Conservation (phyloP, 2,113 vertebrate species). For the Coryphaenoides rupestris region DNA sequence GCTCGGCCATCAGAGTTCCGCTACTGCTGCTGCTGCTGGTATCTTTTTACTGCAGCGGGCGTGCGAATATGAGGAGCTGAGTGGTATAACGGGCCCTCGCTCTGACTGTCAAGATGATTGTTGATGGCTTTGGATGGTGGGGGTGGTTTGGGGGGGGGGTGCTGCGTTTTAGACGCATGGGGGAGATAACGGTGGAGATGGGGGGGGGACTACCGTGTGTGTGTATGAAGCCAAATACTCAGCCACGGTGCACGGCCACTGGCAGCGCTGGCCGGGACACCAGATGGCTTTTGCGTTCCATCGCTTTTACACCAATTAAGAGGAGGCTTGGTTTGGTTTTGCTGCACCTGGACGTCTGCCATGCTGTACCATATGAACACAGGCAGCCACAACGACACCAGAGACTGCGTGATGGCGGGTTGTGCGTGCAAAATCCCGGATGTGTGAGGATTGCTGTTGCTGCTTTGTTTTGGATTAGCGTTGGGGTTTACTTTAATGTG, state of each 20-base stretch:
- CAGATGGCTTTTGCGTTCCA: slow-evolving; percentile 43
- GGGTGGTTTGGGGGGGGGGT: too few species aligned
- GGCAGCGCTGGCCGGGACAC: slow-evolving; percentile 38
- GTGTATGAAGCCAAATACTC: slow-evolving; percentile 46
- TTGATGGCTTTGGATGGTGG: slow-evolving; percentile 28
- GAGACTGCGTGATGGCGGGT: neutral
- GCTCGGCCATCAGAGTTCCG: slow-evolving; percentile 22
- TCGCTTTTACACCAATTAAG: neutral
- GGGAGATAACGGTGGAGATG: too few species aligned
- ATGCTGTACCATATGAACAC: too few species aligned
- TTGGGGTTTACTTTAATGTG: neutral
- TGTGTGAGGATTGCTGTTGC: neutral
- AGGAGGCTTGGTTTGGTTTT: too few species aligned
- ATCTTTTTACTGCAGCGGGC: slow-evolving; percentile 40
- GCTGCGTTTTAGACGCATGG: too few species aligned
- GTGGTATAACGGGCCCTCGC: slow-evolving; percentile 35
- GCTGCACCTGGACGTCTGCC: too few species aligned
- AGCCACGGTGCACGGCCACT: slow-evolving; percentile 32
- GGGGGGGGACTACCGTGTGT: slow-evolving; percentile 29
- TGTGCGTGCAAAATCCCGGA: neutral
- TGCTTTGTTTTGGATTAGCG: neutral
- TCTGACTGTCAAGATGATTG: slow-evolving; percentile 39
- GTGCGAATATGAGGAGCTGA: slow-evolving; percentile 39
- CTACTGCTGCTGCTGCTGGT: slow-evolving; percentile 32
- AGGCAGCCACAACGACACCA: too few species aligned